Conservation (phyloP, 2,888 invertebrate species). For the Agrotis segetum region DNA sequence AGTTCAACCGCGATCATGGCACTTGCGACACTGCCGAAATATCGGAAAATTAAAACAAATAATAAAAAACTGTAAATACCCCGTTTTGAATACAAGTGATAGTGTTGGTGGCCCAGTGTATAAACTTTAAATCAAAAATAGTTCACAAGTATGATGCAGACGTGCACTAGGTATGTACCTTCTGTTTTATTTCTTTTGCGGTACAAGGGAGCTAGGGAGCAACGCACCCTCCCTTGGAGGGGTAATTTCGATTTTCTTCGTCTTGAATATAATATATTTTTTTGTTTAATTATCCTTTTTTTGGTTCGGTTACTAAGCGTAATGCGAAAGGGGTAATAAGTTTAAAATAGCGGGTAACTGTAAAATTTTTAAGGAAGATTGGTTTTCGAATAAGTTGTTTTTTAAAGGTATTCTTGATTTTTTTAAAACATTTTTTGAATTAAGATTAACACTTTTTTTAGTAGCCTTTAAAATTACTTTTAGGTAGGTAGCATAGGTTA, state of each 20-base stretch:
- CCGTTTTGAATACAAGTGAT: too few species aligned
- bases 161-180: not conserved
- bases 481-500: too few species aligned
- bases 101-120: not conserved
- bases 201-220: conserved; percentile 66
- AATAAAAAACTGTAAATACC: too few species aligned
- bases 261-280: conserved; percentile 67
- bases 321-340: conserved; percentile 59
- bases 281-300: conserved; percentile 64
- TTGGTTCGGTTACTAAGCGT: conserved; percentile 58
- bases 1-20: too few species aligned
- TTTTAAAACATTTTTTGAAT: not conserved
- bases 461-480: too few species aligned
- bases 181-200: conserved; percentile 19
- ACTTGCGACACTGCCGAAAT: too few species aligned
- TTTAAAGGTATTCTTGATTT: conserved; percentile 4
- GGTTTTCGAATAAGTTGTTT: conserved; percentile 21
- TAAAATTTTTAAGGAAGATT: conserved; percentile 44
- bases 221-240: conserved; percentile 65
- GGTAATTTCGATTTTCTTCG: conserved; percentile 67
- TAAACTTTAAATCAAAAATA: not conserved
- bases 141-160: not conserved
- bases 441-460: too few species aligned
- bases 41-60: too few species aligned
- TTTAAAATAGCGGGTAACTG: conserved; percentile 49